These are phyloP conservation scores for Aphelocoma coerulescens DNA, from an alignment of 2,113 vertebrate species.

Conservation along the genomic window DNA sequence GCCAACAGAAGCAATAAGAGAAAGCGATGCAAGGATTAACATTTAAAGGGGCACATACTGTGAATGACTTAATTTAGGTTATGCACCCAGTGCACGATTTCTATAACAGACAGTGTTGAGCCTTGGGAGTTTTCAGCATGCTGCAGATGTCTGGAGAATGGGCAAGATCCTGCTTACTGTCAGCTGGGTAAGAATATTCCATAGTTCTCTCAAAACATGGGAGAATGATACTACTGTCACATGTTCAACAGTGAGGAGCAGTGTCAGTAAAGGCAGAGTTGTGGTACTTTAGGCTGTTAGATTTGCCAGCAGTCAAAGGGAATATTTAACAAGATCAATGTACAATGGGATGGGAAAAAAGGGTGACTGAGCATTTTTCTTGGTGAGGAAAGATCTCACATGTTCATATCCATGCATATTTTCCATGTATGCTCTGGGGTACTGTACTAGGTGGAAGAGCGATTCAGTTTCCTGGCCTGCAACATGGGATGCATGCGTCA, in stretches of 20 bases:
- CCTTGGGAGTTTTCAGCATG: not conserved
- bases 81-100: not conserved
- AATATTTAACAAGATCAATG: not conserved
- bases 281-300: rapidly evolving
- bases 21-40: not conserved
- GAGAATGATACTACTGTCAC: not conserved
- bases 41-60: not conserved
- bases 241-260: not conserved
- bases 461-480: constrained; percentile 38
- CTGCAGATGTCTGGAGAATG: not conserved
- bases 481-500: constrained; percentile 56
- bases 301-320: not conserved
- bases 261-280: not conserved
- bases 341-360: not conserved
- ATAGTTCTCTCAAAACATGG: not conserved
- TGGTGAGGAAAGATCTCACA: constrained; percentile 11
- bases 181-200: not conserved
- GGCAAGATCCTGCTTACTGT: not conserved
- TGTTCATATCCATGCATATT: constrained; percentile 14
- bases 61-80: not conserved
- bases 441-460: constrained; percentile 5
- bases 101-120: not conserved
- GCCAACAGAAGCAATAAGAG: constrained; percentile 22
- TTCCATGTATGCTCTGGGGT: constrained; percentile 53
- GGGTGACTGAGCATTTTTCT: not conserved